Percentiles rank a stretch among this genome's conserved stretches.
phyloP scores from a whole-genome alignment of 1,140 invertebrate species.

The Mactra quadrangularis region DNA sequence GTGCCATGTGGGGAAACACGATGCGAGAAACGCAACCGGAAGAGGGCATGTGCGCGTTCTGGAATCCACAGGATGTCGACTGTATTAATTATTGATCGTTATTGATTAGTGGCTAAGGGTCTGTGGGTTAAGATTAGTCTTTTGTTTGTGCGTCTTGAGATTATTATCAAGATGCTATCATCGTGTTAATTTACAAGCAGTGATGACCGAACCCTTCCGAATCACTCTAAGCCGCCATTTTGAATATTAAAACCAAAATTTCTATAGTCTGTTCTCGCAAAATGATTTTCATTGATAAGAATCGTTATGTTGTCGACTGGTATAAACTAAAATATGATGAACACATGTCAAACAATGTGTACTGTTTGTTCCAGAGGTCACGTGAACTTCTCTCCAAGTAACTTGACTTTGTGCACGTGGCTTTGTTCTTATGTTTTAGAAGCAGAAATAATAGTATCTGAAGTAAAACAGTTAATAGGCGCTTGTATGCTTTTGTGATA shows the following conservation, averaged over 20 bases:
- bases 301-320: background rate
- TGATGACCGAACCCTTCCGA: background rate
- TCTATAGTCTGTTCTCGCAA: constrained; percentile 44
- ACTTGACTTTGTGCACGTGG: too few relatives aligned
- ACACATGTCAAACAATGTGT: too few relatives aligned
- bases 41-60: constrained; percentile 8
- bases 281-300: constrained; percentile 20
- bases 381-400: too few relatives aligned
- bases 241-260: constrained; percentile 39
- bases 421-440: too few relatives aligned
- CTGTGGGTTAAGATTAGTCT: background rate
- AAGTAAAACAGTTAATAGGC: too few relatives aligned
- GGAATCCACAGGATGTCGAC: background rate
- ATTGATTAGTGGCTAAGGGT: background rate
- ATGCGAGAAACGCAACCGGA: background rate
- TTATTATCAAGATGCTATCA: too few relatives aligned
- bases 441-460: too few relatives aligned
- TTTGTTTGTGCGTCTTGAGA: background rate
- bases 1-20: constrained; percentile 48
- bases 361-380: too few relatives aligned
- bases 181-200: too few relatives aligned
- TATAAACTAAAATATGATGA: too few relatives aligned
- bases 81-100: constrained; percentile 3
- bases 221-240: constrained; percentile 10
- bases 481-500: too few relatives aligned